phyloP scores from a whole-genome alignment of 1,140 invertebrate species.

The Acromyrmex heyeri region DNA sequence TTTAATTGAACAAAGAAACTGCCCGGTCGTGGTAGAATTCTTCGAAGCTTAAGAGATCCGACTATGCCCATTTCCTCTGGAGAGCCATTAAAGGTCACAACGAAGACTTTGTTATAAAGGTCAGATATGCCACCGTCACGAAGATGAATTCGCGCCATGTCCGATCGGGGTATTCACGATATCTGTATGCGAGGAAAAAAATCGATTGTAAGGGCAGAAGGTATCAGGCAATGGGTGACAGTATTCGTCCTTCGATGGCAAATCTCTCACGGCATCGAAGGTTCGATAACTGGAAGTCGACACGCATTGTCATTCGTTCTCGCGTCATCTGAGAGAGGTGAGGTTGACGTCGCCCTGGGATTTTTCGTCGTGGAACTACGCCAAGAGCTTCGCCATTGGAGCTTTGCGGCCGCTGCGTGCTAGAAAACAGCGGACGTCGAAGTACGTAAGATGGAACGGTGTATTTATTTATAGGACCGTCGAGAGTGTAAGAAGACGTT shows the following conservation, averaged over 20 bases:
- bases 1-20: conserved; percentile 44
- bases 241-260: neutral
- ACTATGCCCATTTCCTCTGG: conserved; percentile 31
- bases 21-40: neutral
- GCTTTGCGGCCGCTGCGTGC: conserved; percentile 16
- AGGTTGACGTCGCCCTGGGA: conserved; percentile 52
- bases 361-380: conserved; percentile 66
- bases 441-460: conserved; percentile 72
- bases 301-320: conserved; percentile 50
- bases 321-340: conserved; percentile 23
- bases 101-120: neutral
- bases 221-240: conserved; percentile 14
- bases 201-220: neutral
- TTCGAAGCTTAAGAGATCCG: conserved; percentile 18
- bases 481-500: conserved; percentile 65
- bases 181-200: neutral
- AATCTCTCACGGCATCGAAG: neutral
- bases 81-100: conserved; percentile 17
- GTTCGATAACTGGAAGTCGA: conserved; percentile 36
- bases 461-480: conserved; percentile 79
- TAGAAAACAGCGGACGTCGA: conserved; percentile 47
- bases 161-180: neutral
- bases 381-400: conserved; percentile 50
- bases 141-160: conserved; percentile 20
- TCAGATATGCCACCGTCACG: neutral